phyloP scores from a whole-genome alignment of 2,888 invertebrate species.

The Cyrtodaria siliqua region DNA sequence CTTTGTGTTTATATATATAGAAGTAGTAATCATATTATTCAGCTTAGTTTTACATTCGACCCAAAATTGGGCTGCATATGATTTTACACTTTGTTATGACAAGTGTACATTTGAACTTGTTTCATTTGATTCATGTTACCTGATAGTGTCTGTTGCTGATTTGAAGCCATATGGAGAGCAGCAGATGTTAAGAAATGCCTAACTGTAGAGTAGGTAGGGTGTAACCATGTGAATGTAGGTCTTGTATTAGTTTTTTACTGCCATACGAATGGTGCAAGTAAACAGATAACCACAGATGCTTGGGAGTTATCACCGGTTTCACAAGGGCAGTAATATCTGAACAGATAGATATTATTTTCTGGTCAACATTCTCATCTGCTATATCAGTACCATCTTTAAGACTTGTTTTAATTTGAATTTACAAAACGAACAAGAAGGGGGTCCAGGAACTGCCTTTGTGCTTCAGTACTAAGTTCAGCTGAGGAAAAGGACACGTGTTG shows the following conservation, averaged over 20 bases:
- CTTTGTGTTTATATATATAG: too few relatives aligned
- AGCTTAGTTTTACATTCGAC: too few relatives aligned
- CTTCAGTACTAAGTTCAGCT: slow-evolving; percentile 8
- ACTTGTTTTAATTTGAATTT: too few relatives aligned
- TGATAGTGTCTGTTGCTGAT: slow-evolving; percentile 5
- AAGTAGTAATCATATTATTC: too few relatives aligned
- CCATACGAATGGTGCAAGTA: slow-evolving; percentile 7
- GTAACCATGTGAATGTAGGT: not conserved
- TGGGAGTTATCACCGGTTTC: slow-evolving; percentile 12
- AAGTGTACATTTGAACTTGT: too few relatives aligned
- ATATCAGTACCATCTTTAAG: slow-evolving; percentile 1
- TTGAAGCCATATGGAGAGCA: not conserved
- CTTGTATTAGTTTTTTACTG: slow-evolving; percentile 13
- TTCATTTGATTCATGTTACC: too few relatives aligned
- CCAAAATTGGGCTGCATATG: too few relatives aligned
- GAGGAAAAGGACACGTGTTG: slow-evolving; percentile 12
- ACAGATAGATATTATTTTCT: slow-evolving; percentile 9
- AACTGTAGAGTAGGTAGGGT: slow-evolving; percentile 7
- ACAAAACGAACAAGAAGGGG: slow-evolving; percentile 7
- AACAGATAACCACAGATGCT: slow-evolving; percentile 10
- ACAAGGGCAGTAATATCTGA: slow-evolving; percentile 11
- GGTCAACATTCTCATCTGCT: slow-evolving; percentile 1
- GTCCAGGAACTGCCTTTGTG: slow-evolving; percentile 7
- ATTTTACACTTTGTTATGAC: too few relatives aligned
- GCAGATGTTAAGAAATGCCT: slow-evolving; percentile 7